Conservation (phyloP, 2,797 vertebrate genomes). For the Rhinella marina region DNA sequence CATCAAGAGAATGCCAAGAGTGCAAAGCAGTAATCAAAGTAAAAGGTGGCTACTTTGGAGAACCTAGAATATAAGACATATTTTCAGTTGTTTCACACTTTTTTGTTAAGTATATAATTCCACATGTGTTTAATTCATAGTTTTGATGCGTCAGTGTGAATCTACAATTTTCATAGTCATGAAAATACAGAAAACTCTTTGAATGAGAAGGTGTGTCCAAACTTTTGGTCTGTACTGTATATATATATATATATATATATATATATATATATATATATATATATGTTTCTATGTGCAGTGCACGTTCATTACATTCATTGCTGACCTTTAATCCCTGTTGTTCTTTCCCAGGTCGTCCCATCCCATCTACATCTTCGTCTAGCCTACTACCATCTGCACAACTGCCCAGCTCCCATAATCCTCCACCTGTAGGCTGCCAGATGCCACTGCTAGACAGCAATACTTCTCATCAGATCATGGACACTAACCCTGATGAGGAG, state of each 20-base stretch:
- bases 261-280: constrained; percentile 25
- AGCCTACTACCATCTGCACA: constrained; percentile 93
- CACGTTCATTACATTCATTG: constrained; percentile 71
- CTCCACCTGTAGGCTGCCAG: constrained; percentile 93
- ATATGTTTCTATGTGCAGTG: background rate
- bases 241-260: constrained; percentile 21
- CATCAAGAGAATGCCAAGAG: too few species aligned
- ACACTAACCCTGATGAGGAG: constrained; percentile 93
- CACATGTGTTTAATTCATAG: too few species aligned
- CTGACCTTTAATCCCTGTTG: constrained; percentile 84
- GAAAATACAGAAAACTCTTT: too few species aligned
- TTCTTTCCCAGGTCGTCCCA: constrained; percentile 93
- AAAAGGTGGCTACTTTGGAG: too few species aligned
- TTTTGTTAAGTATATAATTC: too few species aligned
- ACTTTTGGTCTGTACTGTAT: too few species aligned
- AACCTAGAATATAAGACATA: too few species aligned
- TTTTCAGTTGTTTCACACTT: too few species aligned
- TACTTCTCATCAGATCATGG: constrained; percentile 97
- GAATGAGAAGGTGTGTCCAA: too few species aligned
- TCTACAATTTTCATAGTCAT: too few species aligned
- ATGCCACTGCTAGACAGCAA: constrained; percentile 99
- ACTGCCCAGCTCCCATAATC: constrained; percentile 89
- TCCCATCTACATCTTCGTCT: constrained; percentile 96
- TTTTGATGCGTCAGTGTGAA: too few species aligned
- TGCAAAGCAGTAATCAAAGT: too few species aligned